Evolutionary conservation across 2,113 vertebrate genomes (phyloP).

Genomic region (Rostratula benghalensis): DNA sequence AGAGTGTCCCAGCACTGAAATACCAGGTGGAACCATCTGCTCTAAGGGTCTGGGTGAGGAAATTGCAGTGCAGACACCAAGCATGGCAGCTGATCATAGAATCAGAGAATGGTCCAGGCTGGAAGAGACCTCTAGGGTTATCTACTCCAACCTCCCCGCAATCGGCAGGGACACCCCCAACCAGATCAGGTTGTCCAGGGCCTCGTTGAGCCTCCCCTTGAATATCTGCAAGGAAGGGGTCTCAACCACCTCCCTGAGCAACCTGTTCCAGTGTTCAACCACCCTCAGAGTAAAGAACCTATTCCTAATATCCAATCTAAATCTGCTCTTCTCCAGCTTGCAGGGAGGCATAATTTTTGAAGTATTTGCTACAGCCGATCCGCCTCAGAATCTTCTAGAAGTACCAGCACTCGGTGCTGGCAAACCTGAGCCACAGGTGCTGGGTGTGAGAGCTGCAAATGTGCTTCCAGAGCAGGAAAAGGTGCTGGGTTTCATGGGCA

Average conservation of each 20-base stretch:
- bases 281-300: too few species aligned
- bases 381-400: background rate
- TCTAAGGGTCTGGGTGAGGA: fast-evolving
- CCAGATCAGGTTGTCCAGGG: too few species aligned
- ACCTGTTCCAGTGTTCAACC: too few species aligned
- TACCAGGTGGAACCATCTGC: background rate
- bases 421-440: background rate
- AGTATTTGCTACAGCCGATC: background rate
- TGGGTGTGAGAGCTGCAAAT: background rate
- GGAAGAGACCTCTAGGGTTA: too few species aligned
- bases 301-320: too few species aligned
- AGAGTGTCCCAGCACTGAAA: background rate
- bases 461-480: background rate
- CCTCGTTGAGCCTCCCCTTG: too few species aligned
- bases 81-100: fast-evolving
- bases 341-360: background rate
- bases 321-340: background rate
- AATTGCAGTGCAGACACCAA: fast-evolving
- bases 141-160: too few species aligned
- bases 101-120: too few species aligned
- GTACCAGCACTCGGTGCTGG: fast-evolving
- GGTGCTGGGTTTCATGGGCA: fast-evolving
- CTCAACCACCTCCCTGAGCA: too few species aligned
- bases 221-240: too few species aligned
- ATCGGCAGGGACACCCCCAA: too few species aligned